Percentiles rank a stretch among this genome's conserved stretches.
Evolutionary conservation across 2,888 invertebrate species (phyloP).

Genomic region (Cyrtodaria siliqua): DNA sequence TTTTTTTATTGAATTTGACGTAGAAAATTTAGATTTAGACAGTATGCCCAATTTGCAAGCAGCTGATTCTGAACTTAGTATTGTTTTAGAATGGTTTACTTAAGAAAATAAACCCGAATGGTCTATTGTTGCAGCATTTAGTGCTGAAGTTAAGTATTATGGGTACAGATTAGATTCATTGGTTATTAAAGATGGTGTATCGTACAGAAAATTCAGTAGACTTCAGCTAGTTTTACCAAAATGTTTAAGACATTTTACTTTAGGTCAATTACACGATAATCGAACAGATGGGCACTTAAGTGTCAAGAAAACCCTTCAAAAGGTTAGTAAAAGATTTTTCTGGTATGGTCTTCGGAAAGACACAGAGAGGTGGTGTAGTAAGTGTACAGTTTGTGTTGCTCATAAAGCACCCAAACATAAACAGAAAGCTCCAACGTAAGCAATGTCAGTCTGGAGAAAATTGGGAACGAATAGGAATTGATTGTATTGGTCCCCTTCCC

Average conservation of each 20-base stretch:
- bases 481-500: slow-evolving; percentile 30
- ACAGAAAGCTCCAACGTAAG: no score
- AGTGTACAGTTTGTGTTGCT: neutral
- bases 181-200: neutral
- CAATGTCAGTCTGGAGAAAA: slow-evolving; percentile 5
- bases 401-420: no score
- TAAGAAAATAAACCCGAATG: no score
- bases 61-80: neutral
- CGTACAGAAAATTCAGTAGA: neutral
- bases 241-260: neutral
- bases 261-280: slow-evolving; percentile 2
- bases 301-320: slow-evolving; percentile 5
- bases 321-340: slow-evolving; percentile 24
- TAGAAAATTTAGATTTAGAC: no score
- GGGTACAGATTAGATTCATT: neutral
- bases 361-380: slow-evolving; percentile 7
- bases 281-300: slow-evolving; percentile 24
- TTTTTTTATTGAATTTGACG: no score
- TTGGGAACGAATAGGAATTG: slow-evolving; percentile 37
- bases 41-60: no score
- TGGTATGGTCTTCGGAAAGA: slow-evolving; percentile 20
- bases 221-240: slow-evolving; percentile 5
- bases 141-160: neutral
- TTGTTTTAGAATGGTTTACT: neutral
- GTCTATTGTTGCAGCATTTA: neutral